phyloP scores from a whole-genome alignment of 2,888 invertebrate species.

The Chrysopilus asiliformis region DNA sequence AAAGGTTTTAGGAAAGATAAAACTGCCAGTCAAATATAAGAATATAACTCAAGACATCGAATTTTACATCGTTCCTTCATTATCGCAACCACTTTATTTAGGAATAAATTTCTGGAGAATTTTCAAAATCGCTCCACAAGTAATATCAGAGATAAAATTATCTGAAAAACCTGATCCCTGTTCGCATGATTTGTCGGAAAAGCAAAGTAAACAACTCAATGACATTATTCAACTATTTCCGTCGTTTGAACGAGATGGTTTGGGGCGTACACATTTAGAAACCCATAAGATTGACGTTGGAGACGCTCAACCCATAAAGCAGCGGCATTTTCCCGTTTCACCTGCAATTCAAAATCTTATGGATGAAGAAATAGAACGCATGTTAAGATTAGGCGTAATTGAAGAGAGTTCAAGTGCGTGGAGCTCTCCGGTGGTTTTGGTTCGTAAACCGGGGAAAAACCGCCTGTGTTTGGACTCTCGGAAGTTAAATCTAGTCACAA shows the following conservation, averaged over 20 bases:
- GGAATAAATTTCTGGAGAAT: background rate
- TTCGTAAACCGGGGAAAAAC: constrained; percentile 1
- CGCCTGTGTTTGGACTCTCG: constrained; percentile 19
- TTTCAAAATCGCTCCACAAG: background rate
- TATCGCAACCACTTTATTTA: background rate
- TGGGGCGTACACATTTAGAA: background rate
- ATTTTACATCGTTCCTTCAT: background rate
- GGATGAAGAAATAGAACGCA: constrained; percentile 17
- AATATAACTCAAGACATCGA: background rate
- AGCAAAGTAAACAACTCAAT: background rate
- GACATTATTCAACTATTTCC: background rate
- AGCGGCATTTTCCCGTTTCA: background rate
- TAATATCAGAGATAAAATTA: background rate
- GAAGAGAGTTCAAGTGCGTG: constrained; percentile 13
- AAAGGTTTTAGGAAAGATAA: background rate
- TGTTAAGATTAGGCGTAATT: constrained; percentile 18
- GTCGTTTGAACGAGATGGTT: background rate
- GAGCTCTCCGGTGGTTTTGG: constrained; percentile 3
- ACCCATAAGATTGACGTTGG: background rate
- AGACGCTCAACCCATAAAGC: background rate
- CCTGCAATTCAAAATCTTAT: background rate
- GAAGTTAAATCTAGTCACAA: constrained; percentile 17
- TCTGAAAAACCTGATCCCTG: background rate
- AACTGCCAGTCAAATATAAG: background rate
- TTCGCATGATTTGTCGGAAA: background rate